phyloP scores from a whole-genome alignment of 2,113 vertebrate genomes.

The Festucalex cinctus region DNA sequence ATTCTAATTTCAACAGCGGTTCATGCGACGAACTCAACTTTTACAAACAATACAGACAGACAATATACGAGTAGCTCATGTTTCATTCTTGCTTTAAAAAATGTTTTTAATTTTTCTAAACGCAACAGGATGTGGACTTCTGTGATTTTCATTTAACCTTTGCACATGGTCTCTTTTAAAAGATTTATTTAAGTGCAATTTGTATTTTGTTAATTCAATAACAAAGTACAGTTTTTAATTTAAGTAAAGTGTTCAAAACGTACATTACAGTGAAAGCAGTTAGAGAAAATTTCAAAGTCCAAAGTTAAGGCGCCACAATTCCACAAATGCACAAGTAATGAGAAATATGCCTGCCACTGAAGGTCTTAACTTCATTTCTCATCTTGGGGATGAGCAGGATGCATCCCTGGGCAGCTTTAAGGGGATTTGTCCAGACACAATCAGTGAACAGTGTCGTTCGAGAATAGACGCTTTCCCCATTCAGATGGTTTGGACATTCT shows the following conservation, averaged over 20 bases:
- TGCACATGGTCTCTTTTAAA: not conserved
- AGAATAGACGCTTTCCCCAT: conserved; percentile 35
- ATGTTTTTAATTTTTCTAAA: too few species aligned
- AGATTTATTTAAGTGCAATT: not conserved
- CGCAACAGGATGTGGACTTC: too few species aligned
- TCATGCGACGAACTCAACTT: too few species aligned
- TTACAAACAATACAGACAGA: too few species aligned
- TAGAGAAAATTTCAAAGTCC: not conserved
- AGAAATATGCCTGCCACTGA: conserved; percentile 13
- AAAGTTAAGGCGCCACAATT: not conserved
- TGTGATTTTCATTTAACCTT: too few species aligned
- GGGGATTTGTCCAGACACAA: conserved; percentile 62
- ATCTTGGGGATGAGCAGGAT: conserved; percentile 24
- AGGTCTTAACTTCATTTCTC: conserved; percentile 16
- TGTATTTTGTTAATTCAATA: too few species aligned
- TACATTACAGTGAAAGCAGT: not conserved
- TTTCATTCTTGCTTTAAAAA: too few species aligned
- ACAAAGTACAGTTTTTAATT: too few species aligned
- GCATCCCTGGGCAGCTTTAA: conserved; percentile 39
- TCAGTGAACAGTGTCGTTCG: conserved; percentile 42
- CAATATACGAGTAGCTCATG: too few species aligned
- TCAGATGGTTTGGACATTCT: conserved; percentile 48
- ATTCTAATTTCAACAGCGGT: too few species aligned
- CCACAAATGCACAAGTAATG: not conserved
- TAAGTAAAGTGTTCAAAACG: too few species aligned